Conservation (phyloP, 2,797 vertebrate species). For the Phylloscopus collybita region DNA sequence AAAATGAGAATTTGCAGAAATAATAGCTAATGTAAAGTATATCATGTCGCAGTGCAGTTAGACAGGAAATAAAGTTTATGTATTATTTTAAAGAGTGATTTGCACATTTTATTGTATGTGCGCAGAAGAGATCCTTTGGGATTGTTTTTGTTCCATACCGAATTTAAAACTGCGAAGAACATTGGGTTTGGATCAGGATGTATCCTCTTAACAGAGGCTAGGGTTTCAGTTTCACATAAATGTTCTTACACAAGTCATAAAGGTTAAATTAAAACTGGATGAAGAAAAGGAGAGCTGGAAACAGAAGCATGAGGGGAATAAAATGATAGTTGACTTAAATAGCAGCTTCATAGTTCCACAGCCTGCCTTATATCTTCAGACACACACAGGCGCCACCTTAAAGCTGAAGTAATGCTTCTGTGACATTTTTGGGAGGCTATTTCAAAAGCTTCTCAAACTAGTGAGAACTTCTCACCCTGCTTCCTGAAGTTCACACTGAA, state of each 20-base stretch:
- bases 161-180: not conserved
- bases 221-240: conserved; percentile 3
- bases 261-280: not conserved
- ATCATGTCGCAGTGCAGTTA: conserved; percentile 20
- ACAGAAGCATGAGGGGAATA: not conserved
- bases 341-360: not conserved
- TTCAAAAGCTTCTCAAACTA: not conserved
- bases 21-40: conserved; percentile 65
- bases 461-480: not conserved
- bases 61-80: conserved; percentile 50
- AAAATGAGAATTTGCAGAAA: conserved; percentile 71
- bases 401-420: not conserved
- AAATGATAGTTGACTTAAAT: not conserved
- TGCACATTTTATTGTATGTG: not conserved
- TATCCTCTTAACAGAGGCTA: not conserved
- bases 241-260: not conserved
- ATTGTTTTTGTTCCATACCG: not conserved
- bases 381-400: not conserved
- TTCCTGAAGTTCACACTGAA: not conserved
- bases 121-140: not conserved
- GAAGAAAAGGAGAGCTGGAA: not conserved
- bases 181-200: not conserved
- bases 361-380: not conserved
- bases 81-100: not conserved
- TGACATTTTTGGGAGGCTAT: accelerated